Percentiles rank a stretch among this genome's conserved stretches.
phyloP scores from a whole-genome alignment of 2,113 vertebrate species.

The Sebastes fasciatus region DNA sequence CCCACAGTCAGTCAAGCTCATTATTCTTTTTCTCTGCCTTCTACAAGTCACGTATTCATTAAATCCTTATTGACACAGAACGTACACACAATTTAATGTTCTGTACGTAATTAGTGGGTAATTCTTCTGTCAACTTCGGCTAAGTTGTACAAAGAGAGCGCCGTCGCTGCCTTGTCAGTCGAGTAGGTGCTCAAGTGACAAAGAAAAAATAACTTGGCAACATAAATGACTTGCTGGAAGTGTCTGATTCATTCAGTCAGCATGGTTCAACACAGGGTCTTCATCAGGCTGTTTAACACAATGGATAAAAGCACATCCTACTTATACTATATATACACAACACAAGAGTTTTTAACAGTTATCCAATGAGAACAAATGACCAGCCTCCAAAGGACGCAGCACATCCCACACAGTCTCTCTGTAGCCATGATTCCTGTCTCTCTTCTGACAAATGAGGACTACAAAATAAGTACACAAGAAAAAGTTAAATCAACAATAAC shows the following conservation, averaged over 20 bases:
- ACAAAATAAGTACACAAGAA: neutral
- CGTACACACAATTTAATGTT: neutral
- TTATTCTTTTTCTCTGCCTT: neutral
- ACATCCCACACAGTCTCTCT: neutral
- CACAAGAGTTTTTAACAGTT: neutral
- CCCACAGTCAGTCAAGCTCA: neutral
- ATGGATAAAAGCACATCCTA: neutral
- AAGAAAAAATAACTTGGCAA: conserved; percentile 15
- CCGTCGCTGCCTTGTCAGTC: neutral
- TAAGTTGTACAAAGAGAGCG: conserved; percentile 11
- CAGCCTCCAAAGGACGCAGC: neutral
- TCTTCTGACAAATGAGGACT: neutral
- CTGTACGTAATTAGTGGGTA: conserved; percentile 1
- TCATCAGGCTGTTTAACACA: neutral
- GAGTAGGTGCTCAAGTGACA: neutral
- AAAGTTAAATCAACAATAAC: neutral
- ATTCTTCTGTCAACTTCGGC: conserved; percentile 18
- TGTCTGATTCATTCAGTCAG: neutral
- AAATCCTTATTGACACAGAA: conserved; percentile 8
- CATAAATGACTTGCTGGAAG: neutral
- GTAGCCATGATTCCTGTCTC: neutral
- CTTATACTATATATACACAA: neutral
- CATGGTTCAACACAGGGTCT: neutral
- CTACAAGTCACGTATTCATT: neutral
- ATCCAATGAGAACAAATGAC: neutral